A percentile compares a stretch with the other conserved stretches of the same genome.
Conservation (phyloP, 2,113 vertebrate species). For the Silurus meridionalis region DNA sequence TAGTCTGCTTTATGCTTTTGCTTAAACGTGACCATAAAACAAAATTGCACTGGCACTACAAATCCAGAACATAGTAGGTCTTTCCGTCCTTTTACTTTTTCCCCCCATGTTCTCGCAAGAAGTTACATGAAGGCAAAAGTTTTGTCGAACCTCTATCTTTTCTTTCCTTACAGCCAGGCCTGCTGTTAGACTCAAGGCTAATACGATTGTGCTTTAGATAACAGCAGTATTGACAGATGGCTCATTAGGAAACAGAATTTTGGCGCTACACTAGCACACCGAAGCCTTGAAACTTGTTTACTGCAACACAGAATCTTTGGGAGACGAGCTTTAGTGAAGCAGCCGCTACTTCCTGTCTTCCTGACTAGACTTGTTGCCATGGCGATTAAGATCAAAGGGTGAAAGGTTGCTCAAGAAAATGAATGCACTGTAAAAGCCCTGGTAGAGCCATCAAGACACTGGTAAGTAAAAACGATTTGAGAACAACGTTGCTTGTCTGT, state of each 20-base stretch:
- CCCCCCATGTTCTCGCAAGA: background rate
- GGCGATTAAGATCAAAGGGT: constrained; percentile 42
- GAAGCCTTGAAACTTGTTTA: constrained; percentile 52
- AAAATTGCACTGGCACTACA: background rate
- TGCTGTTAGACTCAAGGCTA: constrained; percentile 33
- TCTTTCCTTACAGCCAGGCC: constrained; percentile 40
- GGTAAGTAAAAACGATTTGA: background rate
- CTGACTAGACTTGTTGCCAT: constrained; percentile 46
- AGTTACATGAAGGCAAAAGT: background rate
- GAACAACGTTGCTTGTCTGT: too few species aligned
- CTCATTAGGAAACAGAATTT: constrained; percentile 67
- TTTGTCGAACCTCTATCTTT: constrained; percentile 41
- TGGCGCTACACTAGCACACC: background rate
- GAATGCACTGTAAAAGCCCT: constrained; percentile 8
- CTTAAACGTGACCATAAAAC: background rate
- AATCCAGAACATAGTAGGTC: background rate
- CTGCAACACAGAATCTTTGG: constrained; percentile 15
- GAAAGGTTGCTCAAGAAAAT: constrained; percentile 29
- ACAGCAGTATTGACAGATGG: constrained; percentile 64
- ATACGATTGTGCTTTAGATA: constrained; percentile 50
- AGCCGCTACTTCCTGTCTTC: constrained; percentile 23
- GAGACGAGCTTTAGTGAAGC: constrained; percentile 43
- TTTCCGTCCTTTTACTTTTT: too few species aligned
- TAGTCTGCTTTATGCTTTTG: background rate
- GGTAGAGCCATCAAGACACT: background rate